Conservation (phyloP, 2,113 vertebrate genomes). For the Dipodomys stephensi region DNA sequence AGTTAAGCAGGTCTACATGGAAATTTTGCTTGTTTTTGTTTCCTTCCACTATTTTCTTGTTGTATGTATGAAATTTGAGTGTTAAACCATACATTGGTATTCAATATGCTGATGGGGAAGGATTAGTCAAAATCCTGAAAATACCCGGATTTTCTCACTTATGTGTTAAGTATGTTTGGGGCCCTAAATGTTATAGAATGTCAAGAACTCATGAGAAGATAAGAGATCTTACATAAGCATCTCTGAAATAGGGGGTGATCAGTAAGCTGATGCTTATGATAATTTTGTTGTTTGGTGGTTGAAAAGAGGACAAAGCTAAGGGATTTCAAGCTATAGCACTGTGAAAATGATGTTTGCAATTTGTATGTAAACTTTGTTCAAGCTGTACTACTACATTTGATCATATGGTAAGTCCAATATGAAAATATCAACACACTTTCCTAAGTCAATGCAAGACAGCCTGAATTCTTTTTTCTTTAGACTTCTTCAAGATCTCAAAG, state of each 20-base stretch:
- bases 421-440: not conserved
- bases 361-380: constrained; percentile 5
- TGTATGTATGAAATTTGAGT: not conserved
- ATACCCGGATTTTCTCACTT: not conserved
- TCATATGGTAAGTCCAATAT: not conserved
- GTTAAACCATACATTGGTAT: not conserved
- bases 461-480: constrained; percentile 37
- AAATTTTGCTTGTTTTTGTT: constrained; percentile 38
- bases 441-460: constrained; percentile 35
- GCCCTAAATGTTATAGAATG: constrained; percentile 7
- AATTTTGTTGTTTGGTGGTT: not conserved
- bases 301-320: not conserved
- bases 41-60: not conserved
- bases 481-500: constrained; percentile 32
- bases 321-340: not conserved
- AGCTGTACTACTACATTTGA: not conserved
- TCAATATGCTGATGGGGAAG: constrained; percentile 12
- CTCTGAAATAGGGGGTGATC: not conserved
- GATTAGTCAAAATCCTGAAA: constrained; percentile 16
- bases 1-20: not conserved
- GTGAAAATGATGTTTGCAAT: constrained; percentile 24
- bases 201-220: constrained; percentile 11
- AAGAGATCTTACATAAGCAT: not conserved
- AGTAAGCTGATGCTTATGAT: not conserved
- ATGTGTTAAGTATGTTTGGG: not conserved